phyloP scores from a whole-genome alignment of 2,797 vertebrate genomes.

The Gallinago solitaria region DNA sequence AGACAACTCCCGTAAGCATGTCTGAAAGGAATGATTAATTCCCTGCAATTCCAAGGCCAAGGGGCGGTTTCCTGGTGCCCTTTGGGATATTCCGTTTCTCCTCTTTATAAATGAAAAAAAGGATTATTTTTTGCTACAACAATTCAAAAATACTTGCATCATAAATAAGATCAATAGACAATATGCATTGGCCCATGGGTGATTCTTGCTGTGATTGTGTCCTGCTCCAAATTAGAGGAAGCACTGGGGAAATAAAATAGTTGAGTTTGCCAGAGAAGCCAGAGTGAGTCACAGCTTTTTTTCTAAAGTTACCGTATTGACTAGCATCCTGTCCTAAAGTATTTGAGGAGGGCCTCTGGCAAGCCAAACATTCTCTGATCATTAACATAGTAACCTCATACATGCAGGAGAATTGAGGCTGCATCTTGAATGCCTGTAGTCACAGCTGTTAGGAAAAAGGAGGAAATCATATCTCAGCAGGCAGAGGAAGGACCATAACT shows the following conservation, averaged over 20 bases:
- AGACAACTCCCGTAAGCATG: neutral
- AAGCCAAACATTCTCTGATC: neutral
- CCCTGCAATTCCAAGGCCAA: neutral
- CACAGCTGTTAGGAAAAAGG: neutral
- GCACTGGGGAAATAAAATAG: neutral
- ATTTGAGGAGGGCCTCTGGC: neutral
- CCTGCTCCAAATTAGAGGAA: neutral
- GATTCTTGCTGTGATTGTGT: neutral
- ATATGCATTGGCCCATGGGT: neutral
- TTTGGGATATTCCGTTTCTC: neutral
- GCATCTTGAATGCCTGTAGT: accelerated
- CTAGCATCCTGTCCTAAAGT: neutral
- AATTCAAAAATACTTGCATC: neutral
- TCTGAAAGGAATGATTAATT: neutral
- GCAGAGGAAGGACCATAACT: neutral
- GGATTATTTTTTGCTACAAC: neutral
- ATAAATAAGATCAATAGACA: neutral
- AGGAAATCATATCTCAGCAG: neutral
- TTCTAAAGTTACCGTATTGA: neutral
- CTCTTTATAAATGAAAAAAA: neutral
- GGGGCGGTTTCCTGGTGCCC: accelerated
- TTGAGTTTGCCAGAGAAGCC: neutral
- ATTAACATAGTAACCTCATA: neutral
- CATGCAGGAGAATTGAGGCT: neutral
- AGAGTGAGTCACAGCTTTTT: neutral